These are phyloP conservation scores for Dendroctonus ponderosae DNA, from an alignment of 1,140 invertebrate genomes.

Conservation along the genomic window DNA sequence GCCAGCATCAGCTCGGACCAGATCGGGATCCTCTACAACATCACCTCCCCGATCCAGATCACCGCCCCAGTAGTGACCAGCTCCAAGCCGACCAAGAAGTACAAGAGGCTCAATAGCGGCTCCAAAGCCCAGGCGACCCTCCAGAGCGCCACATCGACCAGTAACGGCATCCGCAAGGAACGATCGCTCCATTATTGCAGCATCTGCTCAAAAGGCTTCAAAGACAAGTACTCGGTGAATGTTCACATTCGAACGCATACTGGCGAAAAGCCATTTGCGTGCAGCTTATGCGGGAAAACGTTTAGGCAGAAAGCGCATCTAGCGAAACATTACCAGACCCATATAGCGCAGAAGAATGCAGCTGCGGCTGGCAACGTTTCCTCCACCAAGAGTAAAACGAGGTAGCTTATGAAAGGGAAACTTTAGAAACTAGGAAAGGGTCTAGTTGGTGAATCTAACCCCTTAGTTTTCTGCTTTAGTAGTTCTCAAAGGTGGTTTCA, in stretches of 20 bases:
- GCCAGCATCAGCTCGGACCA: constrained; percentile 52
- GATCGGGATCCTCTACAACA: constrained; percentile 49
- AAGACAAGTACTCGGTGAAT: constrained; percentile 91
- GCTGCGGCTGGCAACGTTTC: constrained; percentile 46
- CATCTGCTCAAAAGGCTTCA: constrained; percentile 90
- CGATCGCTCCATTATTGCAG: constrained; percentile 85
- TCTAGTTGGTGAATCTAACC: no score
- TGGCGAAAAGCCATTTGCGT: constrained; percentile 87
- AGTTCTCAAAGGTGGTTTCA: no score
- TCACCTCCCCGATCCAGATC: constrained; percentile 45
- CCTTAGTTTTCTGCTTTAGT: no score
- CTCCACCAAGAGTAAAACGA: constrained; percentile 46
- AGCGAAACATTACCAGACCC: constrained; percentile 96
- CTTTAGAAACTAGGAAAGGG: no score
- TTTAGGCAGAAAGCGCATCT: constrained; percentile 95
- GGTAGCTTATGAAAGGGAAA: constrained; percentile 38
- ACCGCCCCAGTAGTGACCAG: constrained; percentile 56
- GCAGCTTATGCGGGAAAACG: constrained; percentile 83
- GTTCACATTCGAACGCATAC: constrained; percentile 90
- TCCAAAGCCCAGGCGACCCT: constrained; percentile 47
- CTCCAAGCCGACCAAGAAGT: constrained; percentile 55
- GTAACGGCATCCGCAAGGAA: constrained; percentile 70
- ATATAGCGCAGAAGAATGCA: constrained; percentile 74
- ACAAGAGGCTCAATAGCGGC: constrained; percentile 52
- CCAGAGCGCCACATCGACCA: constrained; percentile 52